These are phyloP conservation scores for Cottoperca gobio DNA, from an alignment of 2,797 vertebrate genomes.

Conservation along the genomic window DNA sequence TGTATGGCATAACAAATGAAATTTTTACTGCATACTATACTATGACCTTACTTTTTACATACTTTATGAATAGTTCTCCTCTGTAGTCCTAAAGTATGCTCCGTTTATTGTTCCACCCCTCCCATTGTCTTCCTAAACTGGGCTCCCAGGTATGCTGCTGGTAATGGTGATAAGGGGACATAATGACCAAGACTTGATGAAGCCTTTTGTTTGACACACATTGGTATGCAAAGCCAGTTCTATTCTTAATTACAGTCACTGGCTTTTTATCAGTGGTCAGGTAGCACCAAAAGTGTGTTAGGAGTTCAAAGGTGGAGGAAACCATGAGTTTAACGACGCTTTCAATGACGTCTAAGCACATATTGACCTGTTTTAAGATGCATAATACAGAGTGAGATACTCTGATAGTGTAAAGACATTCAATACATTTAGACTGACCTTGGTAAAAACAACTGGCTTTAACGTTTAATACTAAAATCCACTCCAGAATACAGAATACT, in stretches of 20 bases:
- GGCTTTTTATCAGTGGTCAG: constrained; percentile 19
- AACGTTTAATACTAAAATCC: neutral
- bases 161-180: constrained; percentile 49
- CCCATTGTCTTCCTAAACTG: constrained; percentile 27
- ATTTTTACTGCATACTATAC: no score
- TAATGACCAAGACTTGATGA: constrained; percentile 41
- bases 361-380: neutral
- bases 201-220: constrained; percentile 56
- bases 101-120: neutral
- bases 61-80: neutral
- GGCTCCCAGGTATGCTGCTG: constrained; percentile 40
- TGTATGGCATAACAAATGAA: no score
- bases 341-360: constrained; percentile 25
- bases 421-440: constrained; percentile 1
- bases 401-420: neutral
- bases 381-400: constrained; percentile 1
- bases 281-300: constrained; percentile 28
- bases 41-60: no score
- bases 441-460: constrained; percentile 6
- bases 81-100: neutral
- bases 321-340: constrained; percentile 23
- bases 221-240: constrained; percentile 63
- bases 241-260: constrained; percentile 47
- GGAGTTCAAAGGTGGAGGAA: constrained; percentile 28
- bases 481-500: neutral